phyloP scores from a whole-genome alignment of 2,797 vertebrate genomes.

The Halcyon smyrnensis region DNA sequence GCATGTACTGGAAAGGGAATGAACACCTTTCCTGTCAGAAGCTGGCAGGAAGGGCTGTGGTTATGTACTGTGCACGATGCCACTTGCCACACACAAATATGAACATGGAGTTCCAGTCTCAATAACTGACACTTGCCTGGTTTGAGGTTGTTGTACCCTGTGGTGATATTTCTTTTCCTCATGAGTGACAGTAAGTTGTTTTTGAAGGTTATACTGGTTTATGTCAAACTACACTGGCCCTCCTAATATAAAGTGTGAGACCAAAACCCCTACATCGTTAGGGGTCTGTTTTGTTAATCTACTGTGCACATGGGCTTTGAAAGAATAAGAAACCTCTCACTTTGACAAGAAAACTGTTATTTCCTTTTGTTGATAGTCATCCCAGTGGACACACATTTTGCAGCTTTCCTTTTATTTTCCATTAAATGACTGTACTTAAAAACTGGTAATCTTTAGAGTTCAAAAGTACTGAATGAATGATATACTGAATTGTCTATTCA shows the following conservation, averaged over 20 bases:
- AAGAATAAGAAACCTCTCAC: neutral
- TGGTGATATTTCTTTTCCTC: neutral
- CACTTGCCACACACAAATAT: neutral
- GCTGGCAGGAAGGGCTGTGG: neutral
- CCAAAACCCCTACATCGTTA: accelerated
- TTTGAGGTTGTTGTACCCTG: neutral
- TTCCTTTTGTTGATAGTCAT: neutral
- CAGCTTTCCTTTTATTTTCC: neutral
- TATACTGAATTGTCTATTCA: neutral
- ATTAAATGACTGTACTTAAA: neutral
- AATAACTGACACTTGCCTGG: neutral
- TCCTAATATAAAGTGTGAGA: neutral
- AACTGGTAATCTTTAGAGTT: neutral
- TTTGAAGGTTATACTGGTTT: neutral
- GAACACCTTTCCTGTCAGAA: neutral
- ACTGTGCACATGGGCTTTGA: neutral
- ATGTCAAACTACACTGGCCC: neutral
- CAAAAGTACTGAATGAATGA: neutral
- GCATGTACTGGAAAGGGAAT: neutral
- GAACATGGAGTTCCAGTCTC: neutral
- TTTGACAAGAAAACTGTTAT: neutral
- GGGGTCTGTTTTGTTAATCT: neutral
- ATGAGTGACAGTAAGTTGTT: neutral
- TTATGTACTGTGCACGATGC: accelerated
- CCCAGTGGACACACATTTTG: neutral